phyloP scores from a whole-genome alignment of 2,888 invertebrate species.

The Noctua fimbriata region DNA sequence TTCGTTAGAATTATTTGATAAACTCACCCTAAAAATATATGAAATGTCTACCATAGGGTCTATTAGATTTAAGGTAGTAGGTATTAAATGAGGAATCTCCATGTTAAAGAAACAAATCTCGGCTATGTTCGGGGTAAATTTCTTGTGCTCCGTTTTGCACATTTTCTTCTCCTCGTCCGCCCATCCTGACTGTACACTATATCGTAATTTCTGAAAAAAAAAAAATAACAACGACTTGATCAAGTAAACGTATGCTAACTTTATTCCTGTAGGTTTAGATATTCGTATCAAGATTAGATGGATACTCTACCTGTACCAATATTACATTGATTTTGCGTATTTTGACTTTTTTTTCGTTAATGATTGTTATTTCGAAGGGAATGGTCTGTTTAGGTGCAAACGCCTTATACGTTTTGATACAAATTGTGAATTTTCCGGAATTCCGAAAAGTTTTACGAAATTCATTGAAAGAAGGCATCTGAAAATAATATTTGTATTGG shows the following conservation, averaged over 20 bases:
- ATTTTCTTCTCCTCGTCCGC: constrained; percentile 78
- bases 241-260: not conserved
- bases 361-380: constrained; percentile 79
- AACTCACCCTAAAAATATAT: constrained; percentile 80
- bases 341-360: constrained; percentile 78
- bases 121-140: constrained; percentile 71
- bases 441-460: constrained; percentile 77
- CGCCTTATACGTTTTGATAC: constrained; percentile 80
- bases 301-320: constrained; percentile 78
- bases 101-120: constrained; percentile 78
- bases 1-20: not conserved
- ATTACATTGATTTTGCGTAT: constrained; percentile 77
- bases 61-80: constrained; percentile 78
- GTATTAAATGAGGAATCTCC: constrained; percentile 79
- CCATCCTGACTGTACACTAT: constrained; percentile 79
- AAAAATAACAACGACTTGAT: not conserved
- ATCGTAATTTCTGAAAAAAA: constrained; percentile 80
- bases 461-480: constrained; percentile 78
- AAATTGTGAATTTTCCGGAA: constrained; percentile 72
- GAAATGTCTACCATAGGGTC: constrained; percentile 81
- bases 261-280: not conserved
- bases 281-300: no score
- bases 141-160: constrained; percentile 72
- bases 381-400: constrained; percentile 80
- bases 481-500: constrained; percentile 26